Percentiles rank a stretch among this genome's conserved stretches.
These are phyloP conservation scores for Fabriciana adippe DNA, from an alignment of 2,888 invertebrate genomes.

Conservation along the genomic window DNA sequence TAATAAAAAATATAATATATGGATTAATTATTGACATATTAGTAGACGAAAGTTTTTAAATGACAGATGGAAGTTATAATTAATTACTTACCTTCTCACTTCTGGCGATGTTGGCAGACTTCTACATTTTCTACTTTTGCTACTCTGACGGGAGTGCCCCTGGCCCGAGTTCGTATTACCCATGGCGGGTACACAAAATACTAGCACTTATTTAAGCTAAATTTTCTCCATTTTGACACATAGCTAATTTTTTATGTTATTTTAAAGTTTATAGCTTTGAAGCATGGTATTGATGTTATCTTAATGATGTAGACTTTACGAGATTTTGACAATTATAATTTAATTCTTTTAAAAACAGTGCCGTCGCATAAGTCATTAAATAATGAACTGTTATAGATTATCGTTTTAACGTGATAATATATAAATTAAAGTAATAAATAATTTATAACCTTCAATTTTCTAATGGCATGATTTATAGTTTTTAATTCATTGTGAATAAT, in stretches of 20 bases:
- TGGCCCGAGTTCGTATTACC: slow-evolving; percentile 75
- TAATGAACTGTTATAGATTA: too few relatives aligned
- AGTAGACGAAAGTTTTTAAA: neutral
- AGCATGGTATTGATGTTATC: slow-evolving; percentile 25
- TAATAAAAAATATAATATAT: too few relatives aligned
- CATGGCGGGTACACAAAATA: slow-evolving; percentile 50
- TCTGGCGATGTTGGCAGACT: slow-evolving; percentile 91
- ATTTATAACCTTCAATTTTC: too few relatives aligned
- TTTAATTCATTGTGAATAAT: too few relatives aligned
- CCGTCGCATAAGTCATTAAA: too few relatives aligned
- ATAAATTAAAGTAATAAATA: too few relatives aligned
- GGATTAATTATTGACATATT: too few relatives aligned
- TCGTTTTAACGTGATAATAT: too few relatives aligned
- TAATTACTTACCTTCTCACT: slow-evolving; percentile 84
- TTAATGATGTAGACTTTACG: neutral
- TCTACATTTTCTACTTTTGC: slow-evolving; percentile 83
- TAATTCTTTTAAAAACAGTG: too few relatives aligned
- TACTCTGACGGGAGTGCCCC: slow-evolving; percentile 65
- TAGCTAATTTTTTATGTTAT: neutral
- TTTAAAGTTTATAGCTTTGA: neutral
- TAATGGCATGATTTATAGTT: too few relatives aligned
- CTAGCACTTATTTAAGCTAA: slow-evolving; percentile 6
- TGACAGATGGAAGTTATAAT: too few relatives aligned
- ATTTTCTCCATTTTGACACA: slow-evolving; percentile 10
- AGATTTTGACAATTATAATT: too few relatives aligned